Base-by-base conservation (phyloP, 2,888 invertebrate species). In the Aspidiotus rigidus region DNA sequence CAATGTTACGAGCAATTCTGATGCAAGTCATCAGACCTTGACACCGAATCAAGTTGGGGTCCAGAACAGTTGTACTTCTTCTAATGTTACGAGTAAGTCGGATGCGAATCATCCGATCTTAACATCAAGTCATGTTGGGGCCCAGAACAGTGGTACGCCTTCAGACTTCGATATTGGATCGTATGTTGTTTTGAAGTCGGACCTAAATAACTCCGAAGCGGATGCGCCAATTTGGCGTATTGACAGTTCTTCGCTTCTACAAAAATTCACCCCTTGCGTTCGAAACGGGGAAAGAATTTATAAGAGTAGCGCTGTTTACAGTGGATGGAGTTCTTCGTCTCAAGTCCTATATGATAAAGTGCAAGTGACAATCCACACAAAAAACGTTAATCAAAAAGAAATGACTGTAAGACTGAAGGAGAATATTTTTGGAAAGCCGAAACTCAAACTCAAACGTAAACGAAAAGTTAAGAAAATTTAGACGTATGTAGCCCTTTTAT, bases 131-230 rank as follows among this genome's bases (percentile, higher is more conserved):
- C 28, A 1, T 28, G 28, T 28, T 28, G 28, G n/a, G n/a, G n/a
- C 5, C 28, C 28, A 28, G 28, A 28, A 28, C 28, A 28, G 54
- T 9, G 1, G n/a, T 15, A 57, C 11, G 15, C 57, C 57, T 11
- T 7, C 15, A n/a, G 59, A 59, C n/a, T 59, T 17, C 5, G 59
- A 11, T 17, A 59, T 59, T 28, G 59, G 59, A 1, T 59, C 59
- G 59, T 59, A 28, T 10, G 13, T 59, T 7, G 59, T 59, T 9
- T 11, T 16, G 2, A 57, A 57, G 7, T 16, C 15, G 10, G 57
- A 57, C 17, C 15, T 57, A 5, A 9, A 13, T 39, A 28, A 28
- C 17, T n/a, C 28, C 28, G 28, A 59, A n/a, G 28, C 5, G 28
- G 59, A 17, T 7, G 9, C 59, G 1, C 17, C 17, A 6, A 59